Evolutionary conservation across 2,888 invertebrate genomes (phyloP), one percentile per base, ranked within the genome.

Genomic region (Caenorhabditis japonica): DNA sequence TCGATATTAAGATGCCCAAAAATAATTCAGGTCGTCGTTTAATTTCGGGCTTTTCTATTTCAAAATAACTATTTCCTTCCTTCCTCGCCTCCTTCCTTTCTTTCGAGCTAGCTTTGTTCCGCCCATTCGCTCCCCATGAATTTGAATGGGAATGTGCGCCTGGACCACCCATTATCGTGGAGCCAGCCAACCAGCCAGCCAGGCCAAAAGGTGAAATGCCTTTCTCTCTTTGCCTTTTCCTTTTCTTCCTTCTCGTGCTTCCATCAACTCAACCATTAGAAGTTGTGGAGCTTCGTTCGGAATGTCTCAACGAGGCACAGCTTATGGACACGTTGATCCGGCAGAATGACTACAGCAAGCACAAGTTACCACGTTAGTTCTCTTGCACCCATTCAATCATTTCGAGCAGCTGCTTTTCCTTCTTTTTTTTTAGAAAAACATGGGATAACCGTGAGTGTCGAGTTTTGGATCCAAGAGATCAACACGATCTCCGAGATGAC

Each of bases 391-490:
- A n/a, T n/a, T n/a, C n/a, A n/a, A n/a, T n/a, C n/a, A n/a, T n/a
- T n/a, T n/a, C n/a, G n/a, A n/a, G n/a, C n/a, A n/a, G n/a, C n/a
- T n/a, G n/a, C n/a, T n/a, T n/a, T n/a, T n/a, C n/a, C n/a, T n/a
- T n/a, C n/a, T n/a, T n/a, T 13, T 41, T 12, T 44, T 76, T 56
- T 51, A 82, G 81, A 62, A 8, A 77, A 80, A 33, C 56, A 56
- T 4, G 79, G 80, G 5, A 77, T 82, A 41, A 70, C 69, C 5
- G 81, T 82, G 4, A 59, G 56, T 12, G 81, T 82, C 1, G 81
- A 82, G 41, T 77, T 83, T 17, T 81, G 83, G 81, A 80, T 83
- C 27, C 81, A 83, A 51, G 80, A 80, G 15, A 81, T 83, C 15
- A 80, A 76, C 21, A 75, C 79, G 5, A 83, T 83, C 34, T 80